A percentile compares a stretch with the other conserved stretches of the same genome.
These are phyloP conservation scores for Pseudoips prasinana DNA, from an alignment of 2,888 invertebrate genomes.

Conservation along the genomic window DNA sequence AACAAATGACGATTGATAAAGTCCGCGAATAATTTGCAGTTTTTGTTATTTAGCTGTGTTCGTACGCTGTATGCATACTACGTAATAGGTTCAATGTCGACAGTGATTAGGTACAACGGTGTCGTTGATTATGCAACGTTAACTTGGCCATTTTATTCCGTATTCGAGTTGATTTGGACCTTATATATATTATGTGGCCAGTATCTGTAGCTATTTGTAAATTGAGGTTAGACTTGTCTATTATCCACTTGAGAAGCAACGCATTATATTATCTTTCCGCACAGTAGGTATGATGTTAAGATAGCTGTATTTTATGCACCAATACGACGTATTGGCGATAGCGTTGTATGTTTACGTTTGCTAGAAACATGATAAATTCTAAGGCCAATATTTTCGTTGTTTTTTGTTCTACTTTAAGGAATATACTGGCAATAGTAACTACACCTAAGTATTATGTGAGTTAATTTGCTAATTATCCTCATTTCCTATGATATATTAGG, in stretches of 20 bases:
- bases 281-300: too few species aligned
- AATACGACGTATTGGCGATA: too few species aligned
- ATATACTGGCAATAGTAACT: too few species aligned
- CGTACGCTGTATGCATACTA: conserved; percentile 14
- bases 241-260: conserved; percentile 3
- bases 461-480: too few species aligned
- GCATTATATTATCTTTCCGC: conserved; percentile 5
- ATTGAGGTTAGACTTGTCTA: conserved; percentile 7
- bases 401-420: too few species aligned
- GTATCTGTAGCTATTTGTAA: background rate
- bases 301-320: too few species aligned
- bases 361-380: too few species aligned
- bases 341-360: too few species aligned
- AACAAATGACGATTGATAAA: conserved; percentile 3
- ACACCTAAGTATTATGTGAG: too few species aligned
- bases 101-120: conserved; percentile 22
- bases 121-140: conserved; percentile 34
- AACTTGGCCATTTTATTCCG: conserved; percentile 23
- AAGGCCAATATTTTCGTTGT: too few species aligned
- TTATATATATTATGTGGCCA: too few species aligned
- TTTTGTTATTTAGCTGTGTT: conserved; percentile 6
- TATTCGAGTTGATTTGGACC: conserved; percentile 11
- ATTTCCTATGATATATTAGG: too few species aligned
- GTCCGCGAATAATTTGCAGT: conserved; percentile 1
- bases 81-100: conserved; percentile 33